A percentile compares a stretch with the other conserved stretches of the same genome.
phyloP scores from a whole-genome alignment of 2,888 invertebrate species.

The Oscheius sp. region DNA sequence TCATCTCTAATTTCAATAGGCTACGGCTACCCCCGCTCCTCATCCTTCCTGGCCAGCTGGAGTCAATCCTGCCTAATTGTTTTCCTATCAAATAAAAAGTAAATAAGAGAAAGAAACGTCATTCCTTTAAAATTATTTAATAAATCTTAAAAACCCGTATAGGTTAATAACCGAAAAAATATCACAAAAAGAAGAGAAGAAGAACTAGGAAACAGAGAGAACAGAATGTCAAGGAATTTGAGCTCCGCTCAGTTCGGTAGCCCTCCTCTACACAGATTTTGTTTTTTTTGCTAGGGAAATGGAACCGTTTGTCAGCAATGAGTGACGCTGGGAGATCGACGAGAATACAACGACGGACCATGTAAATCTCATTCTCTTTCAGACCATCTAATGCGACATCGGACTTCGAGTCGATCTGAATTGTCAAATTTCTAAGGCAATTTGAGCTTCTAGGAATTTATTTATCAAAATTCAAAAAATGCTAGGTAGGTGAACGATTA shows the following conservation, averaged over 20 bases:
- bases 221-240: background rate
- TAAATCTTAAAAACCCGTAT: background rate
- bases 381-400: slow-evolving; percentile 8
- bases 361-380: slow-evolving; percentile 18
- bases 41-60: slow-evolving; percentile 39
- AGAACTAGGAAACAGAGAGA: background rate
- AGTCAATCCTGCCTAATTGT: slow-evolving; percentile 45
- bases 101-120: no score
- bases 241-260: slow-evolving; percentile 11
- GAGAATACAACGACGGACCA: slow-evolving; percentile 11
- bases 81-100: no score
- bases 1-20: slow-evolving; percentile 22
- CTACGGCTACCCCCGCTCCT: slow-evolving; percentile 41
- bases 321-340: slow-evolving; percentile 8
- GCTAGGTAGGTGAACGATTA: no score
- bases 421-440: no score
- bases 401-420: slow-evolving; percentile 1
- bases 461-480: no score
- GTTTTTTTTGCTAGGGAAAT: background rate
- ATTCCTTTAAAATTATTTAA: background rate
- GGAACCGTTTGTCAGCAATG: background rate
- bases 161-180: background rate
- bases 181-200: slow-evolving; percentile 12
- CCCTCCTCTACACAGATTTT: slow-evolving; percentile 26
- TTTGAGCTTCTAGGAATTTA: no score